phyloP scores from a whole-genome alignment of 2,113 vertebrate genomes.

The Tauraco erythrolophus region DNA sequence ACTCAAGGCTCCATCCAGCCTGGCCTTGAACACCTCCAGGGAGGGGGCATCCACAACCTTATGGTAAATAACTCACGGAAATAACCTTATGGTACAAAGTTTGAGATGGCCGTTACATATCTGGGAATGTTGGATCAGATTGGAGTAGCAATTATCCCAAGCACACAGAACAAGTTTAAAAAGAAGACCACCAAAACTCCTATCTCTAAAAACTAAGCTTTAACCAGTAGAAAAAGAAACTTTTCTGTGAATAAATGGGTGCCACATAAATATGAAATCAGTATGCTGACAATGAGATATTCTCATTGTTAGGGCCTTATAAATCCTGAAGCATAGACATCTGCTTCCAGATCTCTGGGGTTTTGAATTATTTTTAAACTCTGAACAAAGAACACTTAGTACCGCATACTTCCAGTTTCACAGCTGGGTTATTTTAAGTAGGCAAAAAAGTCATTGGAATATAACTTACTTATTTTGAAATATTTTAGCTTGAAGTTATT shows the following conservation, averaged over 20 bases:
- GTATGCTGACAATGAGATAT: neutral
- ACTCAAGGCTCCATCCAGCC: no score
- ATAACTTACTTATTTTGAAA: constrained; percentile 27
- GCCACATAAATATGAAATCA: neutral
- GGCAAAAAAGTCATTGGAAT: constrained; percentile 1
- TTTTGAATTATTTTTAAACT: constrained; percentile 53
- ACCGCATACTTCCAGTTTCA: constrained; percentile 57
- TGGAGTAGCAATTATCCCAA: neutral
- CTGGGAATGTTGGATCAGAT: neutral
- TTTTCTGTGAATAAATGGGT: neutral
- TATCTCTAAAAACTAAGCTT: neutral
- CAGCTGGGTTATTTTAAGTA: constrained; percentile 61
- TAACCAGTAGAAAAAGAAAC: neutral
- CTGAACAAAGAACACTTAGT: constrained; percentile 70
- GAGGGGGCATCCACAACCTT: no score
- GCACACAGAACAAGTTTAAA: neutral
- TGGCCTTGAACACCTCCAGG: no score
- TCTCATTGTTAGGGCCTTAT: neutral
- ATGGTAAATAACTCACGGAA: no score
- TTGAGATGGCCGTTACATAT: accelerated
- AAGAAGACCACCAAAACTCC: accelerated
- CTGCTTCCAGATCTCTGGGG: constrained; percentile 57
- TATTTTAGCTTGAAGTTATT: constrained; percentile 44
- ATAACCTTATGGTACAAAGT: neutral
- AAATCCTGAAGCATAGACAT: constrained; percentile 49